phyloP scores from a whole-genome alignment of 2,797 vertebrate species.

The Hoplostethus atlanticus region DNA sequence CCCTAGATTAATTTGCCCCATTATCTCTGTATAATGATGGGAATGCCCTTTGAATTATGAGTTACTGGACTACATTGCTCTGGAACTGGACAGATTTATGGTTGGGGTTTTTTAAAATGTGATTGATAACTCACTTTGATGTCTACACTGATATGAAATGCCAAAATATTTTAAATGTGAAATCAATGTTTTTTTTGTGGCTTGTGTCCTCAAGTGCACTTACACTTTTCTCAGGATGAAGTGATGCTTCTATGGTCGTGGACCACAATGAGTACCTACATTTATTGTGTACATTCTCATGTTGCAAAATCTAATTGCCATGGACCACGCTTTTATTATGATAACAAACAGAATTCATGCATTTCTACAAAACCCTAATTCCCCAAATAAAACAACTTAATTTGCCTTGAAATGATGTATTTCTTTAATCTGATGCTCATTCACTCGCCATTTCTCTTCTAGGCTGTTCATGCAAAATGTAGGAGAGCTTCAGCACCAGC shows the following conservation, averaged over 20 bases:
- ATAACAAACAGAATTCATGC: not conserved
- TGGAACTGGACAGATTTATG: not conserved
- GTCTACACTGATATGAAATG: not conserved
- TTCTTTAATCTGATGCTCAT: not conserved
- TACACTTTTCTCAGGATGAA: too few relatives aligned
- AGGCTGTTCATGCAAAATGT: not conserved
- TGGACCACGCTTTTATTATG: not conserved
- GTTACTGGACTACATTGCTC: not conserved
- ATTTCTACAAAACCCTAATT: not conserved
- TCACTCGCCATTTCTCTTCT: constrained; percentile 5
- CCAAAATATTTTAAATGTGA: not conserved
- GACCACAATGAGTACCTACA: not conserved
- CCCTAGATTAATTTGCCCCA: too few relatives aligned
- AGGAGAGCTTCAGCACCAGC: not conserved
- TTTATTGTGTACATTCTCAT: not conserved
- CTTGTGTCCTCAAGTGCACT: not conserved
- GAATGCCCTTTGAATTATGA: too few relatives aligned
- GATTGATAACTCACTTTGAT: constrained; percentile 2
- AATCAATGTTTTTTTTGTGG: not conserved
- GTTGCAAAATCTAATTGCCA: constrained; percentile 7
- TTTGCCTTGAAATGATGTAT: constrained; percentile 4
- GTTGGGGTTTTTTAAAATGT: not conserved
- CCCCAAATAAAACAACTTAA: constrained; percentile 40
- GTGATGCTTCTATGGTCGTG: not conserved
- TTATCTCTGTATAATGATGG: too few relatives aligned